Percentiles rank a stretch among this genome's conserved stretches.
Conservation (phyloP, 2,888 invertebrate genomes). For the Drosophila atroscutellata region DNA sequence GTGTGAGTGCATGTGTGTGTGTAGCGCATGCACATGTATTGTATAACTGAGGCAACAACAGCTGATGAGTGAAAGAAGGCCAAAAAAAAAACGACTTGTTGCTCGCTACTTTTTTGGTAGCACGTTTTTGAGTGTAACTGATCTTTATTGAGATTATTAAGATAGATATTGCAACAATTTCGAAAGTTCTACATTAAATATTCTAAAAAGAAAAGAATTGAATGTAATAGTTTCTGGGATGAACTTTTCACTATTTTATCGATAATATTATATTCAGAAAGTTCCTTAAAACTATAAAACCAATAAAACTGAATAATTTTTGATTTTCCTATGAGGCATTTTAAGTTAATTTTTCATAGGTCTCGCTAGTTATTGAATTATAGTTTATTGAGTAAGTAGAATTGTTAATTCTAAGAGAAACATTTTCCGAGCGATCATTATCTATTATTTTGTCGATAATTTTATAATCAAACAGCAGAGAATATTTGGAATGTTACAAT, state of each 20-base stretch:
- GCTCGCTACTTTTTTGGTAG: neutral
- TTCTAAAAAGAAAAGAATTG: neutral
- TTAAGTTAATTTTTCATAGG: neutral
- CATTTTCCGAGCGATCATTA: neutral
- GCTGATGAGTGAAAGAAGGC: slow-evolving; percentile 8
- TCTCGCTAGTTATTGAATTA: neutral
- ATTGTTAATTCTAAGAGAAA: neutral
- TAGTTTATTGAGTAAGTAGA: neutral
- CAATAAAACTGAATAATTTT: neutral
- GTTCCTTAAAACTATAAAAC: neutral
- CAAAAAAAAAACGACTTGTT: neutral
- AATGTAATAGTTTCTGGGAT: neutral
- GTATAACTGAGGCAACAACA: neutral
- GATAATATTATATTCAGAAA: neutral
- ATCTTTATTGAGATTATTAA: neutral
- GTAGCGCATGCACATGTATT: slow-evolving; percentile 8
- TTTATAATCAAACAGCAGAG: neutral
- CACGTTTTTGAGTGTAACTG: neutral
- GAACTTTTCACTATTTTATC: neutral
- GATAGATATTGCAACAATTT: neutral
- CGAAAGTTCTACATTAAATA: neutral
- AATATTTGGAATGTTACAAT: neutral
- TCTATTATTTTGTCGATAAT: neutral
- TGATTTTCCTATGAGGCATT: neutral
- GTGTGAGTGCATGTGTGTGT: slow-evolving; percentile 5